Evolutionary conservation across 2,797 vertebrate species (phyloP), one percentile per base, ranked within the genome.

Genomic region (Muscicapa striata): DNA sequence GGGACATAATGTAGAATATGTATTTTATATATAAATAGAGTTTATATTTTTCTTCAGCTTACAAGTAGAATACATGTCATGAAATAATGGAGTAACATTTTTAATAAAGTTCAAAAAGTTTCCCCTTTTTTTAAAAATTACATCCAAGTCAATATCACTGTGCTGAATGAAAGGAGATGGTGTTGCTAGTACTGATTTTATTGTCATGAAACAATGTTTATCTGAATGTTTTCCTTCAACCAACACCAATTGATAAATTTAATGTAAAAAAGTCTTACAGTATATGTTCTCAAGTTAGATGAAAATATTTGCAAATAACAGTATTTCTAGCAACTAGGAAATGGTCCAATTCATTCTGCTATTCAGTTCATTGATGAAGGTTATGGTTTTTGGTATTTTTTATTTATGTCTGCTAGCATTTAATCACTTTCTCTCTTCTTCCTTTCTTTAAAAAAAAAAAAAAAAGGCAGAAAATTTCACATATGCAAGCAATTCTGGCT

Each of bases 221-320:
- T 67, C 29, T 52, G 48, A 87, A 46, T 81, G 45, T 45, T 70
- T 88, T 82, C 45, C 45, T 86, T 93, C 83, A 92, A 30, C 29
- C 15, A 94, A 43, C 23, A 67, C 46, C 34, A 78, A 11, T 77
- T 59, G 59, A 95, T 29, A 77, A 94, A 95, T 73, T 75, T 38
- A 79, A 89, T 70, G 67, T 45, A 49, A 91, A 64, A 54, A 74
- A 45, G n/a, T 51, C 55, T 73, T 77, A 81, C 8, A 52, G 15
- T 41, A 21, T 34, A 59, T 23, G 15, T 66, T 84, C 62, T 75
- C 30, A 84, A 90, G 48, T 87, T 81, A 95, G 89, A 80, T 73
- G 51, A 87, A 95, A 96, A 95, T 73, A 89, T 54, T 96, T 96
- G 88, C 73, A 95, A 90, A 76, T 76, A 80, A 67, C 2, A 91